phyloP scores from a whole-genome alignment of 2,797 vertebrate species.

The Hybognathus amarus region DNA sequence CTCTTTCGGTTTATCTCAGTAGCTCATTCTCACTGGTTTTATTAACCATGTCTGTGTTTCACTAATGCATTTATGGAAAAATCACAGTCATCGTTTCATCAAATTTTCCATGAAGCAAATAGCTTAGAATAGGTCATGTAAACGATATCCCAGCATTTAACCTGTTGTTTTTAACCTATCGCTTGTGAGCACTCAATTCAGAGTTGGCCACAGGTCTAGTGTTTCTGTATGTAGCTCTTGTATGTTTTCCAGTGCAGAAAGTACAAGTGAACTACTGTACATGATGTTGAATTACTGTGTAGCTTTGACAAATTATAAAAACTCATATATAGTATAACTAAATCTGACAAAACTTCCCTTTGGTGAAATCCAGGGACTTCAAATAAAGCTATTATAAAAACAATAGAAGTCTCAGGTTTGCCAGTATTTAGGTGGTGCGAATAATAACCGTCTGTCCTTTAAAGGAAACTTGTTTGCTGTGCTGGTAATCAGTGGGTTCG shows the following conservation, averaged over 20 bases:
- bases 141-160: not conserved
- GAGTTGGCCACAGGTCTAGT: not conserved
- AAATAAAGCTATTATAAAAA: not conserved
- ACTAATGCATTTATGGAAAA: conserved; percentile 9
- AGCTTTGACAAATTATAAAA: conserved; percentile 30
- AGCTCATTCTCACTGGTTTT: conserved; percentile 8
- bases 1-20: conserved; percentile 13
- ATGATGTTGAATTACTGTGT: conserved; percentile 37
- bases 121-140: not conserved
- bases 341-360: not conserved
- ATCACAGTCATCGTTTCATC: not conserved
- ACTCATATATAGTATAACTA: not conserved
- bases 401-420: not conserved
- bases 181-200: not conserved
- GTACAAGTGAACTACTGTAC: not conserved
- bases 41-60: not conserved
- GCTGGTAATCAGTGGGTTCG: conserved; percentile 3
- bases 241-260: not conserved
- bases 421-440: not conserved
- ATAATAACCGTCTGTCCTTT: conserved; percentile 15
- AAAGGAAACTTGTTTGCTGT: not conserved
- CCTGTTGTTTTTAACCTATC: not conserved
- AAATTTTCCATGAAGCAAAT: conserved; percentile 2
- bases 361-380: not conserved
- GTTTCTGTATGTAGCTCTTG: not conserved